Base-by-base conservation (phyloP, 2,888 invertebrate species). In the Agriopis leucophaearia region DNA sequence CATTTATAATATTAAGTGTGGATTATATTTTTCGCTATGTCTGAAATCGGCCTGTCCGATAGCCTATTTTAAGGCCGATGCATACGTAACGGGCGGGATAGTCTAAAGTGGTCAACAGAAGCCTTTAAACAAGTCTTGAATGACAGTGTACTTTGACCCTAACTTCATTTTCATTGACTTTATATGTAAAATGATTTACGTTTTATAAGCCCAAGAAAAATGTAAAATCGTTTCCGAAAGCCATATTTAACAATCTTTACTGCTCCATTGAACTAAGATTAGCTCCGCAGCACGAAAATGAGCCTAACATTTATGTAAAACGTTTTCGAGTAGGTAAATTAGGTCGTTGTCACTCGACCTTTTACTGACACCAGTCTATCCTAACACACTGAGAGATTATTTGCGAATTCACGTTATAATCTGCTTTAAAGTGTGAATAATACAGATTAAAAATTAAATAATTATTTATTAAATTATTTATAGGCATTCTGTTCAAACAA, bases 201-300 rank as follows among this genome's bases (percentile, higher is more conserved):
- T 42, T 16, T 55, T 42, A 42, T 12, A 42, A 47, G 40, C 40
- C 27, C 27, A 48, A 18, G 47, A 55, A 48, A 61, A 47, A 63
- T 55, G 38, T 63, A 18, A 63, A 55, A 63, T 40, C 55, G 48
- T 55, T 55, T 63, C 55, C 62, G 55, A 63, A 48, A 55, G 62
- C 54, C 55, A 38, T 64, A 64, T 64, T 64, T 48, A 56, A 64
- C 63, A 64, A 64, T 55, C 62, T 63, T 55, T 59, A 50, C 47
- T 48, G 62, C 55, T 63, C 55, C 62, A 63, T 18, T 63, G 62
- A 63, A 63, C 55, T 40, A 13, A 12, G 55, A 63, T 63, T 59
- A 59, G 59, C 48, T 27, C 27, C 15, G 40, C 27, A 50, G 38
- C n/a, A 50, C 40, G 50, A 59, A 48, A 59, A 59, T 40, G 59